Evolutionary conservation across 2,888 invertebrate species (phyloP), one percentile per base, ranked within the genome.

Genomic region (Serripes groenlandicus): DNA sequence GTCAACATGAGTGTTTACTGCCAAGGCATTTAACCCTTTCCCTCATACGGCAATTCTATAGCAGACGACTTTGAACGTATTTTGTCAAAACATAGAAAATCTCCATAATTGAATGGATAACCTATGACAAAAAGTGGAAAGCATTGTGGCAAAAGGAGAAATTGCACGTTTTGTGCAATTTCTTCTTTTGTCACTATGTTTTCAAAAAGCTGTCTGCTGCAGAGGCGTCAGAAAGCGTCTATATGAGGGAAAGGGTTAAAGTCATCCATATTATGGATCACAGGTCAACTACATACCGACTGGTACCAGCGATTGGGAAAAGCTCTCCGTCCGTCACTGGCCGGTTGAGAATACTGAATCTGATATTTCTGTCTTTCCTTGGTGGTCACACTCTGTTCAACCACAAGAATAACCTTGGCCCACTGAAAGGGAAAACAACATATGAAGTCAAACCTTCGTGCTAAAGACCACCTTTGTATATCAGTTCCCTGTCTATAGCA

Each of bases 331-430:
- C 97, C 98, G 97, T 93, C 92, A 4, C 78, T 79, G 69, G 92
- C 98, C 0, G 98, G 98, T 94, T 99, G 98, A 42, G 98, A 98
- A 94, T 99, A 99, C 58, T 97, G 96, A 95, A 97, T 96, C 85
- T 99, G 96, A 91, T 98, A 97, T 93, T 97, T 97, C 62, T 97
- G 95, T 35, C 99, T 95, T 93, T 98, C 97, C 18, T 97, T 96
- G 0, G 99, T 98, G 75, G 97, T 97, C 0, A 99, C 98, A n/a
- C 99, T 98, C 94, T 99, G 96, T 94, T 99, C 99, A 30, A 99
- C 98, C 52, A 99, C 99, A 85, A 99, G 95, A 49, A 99, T 99
- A 84, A 99, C 99, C 88, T 99, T 96, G 0, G 99, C 99, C 99
- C 99, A 99, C 96, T 87, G 75, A 42, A 85, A 3, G n/a, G 18